Percentiles rank a stretch among this genome's conserved stretches.
These are phyloP conservation scores for Drosophila algonquin DNA, from an alignment of 2,888 invertebrate genomes.

Conservation along the genomic window DNA sequence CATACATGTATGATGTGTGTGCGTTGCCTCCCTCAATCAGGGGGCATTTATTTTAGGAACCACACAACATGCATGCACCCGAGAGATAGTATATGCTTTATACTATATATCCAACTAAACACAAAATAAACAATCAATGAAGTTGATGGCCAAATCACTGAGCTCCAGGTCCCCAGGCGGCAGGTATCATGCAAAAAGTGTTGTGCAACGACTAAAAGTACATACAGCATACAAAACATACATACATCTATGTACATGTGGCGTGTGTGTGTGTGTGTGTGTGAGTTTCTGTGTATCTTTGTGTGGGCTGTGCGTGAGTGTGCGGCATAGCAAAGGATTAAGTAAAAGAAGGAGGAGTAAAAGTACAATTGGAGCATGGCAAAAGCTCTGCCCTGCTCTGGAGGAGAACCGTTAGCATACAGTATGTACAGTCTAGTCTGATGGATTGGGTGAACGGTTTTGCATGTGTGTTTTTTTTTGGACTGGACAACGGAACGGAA, in stretches of 20 bases:
- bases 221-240: slow-evolving; percentile 30
- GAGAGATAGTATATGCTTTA: background rate
- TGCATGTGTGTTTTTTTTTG: background rate
- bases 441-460: background rate
- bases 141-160: slow-evolving; percentile 31
- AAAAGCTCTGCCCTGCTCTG: background rate
- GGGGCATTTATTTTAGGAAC: slow-evolving; percentile 27
- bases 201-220: slow-evolving; percentile 28
- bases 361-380: too few species aligned
- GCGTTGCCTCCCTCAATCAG: background rate
- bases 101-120: slow-evolving; percentile 3
- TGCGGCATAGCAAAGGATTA: slow-evolving; percentile 46
- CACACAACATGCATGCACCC: slow-evolving; percentile 24
- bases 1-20: slow-evolving; percentile 8
- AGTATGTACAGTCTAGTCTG: background rate
- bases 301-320: slow-evolving; percentile 43
- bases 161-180: background rate
- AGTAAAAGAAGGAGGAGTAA: background rate
- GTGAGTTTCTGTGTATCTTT: slow-evolving; percentile 27
- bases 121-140: slow-evolving; percentile 25
- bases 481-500: slow-evolving; percentile 4
- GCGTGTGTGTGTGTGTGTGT: slow-evolving; percentile 14
- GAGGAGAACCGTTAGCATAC: background rate
- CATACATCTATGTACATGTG: slow-evolving; percentile 7
- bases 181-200: slow-evolving; percentile 19